Percentiles rank a stretch among this genome's conserved stretches.
phyloP scores from a whole-genome alignment of 2,113 vertebrate species.

The Pristiophorus japonicus region DNA sequence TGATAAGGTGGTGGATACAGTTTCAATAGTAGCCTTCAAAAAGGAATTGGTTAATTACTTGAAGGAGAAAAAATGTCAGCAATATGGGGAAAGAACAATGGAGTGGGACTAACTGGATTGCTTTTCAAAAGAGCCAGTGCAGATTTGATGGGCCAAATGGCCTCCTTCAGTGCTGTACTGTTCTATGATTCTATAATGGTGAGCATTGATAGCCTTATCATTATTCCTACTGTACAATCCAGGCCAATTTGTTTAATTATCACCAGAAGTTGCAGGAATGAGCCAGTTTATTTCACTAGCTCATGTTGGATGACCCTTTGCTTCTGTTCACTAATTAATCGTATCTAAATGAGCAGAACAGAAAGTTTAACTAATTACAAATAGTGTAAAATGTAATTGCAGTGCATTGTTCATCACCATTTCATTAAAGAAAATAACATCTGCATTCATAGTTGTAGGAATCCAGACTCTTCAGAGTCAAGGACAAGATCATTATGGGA shows the following conservation, averaged over 20 bases:
- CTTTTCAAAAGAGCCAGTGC: background rate
- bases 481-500: conserved; percentile 30
- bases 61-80: background rate
- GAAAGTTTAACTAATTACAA: conserved; percentile 32
- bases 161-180: background rate
- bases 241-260: background rate
- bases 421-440: background rate
- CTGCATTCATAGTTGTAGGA: background rate
- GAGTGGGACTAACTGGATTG: background rate
- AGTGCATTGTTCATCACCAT: background rate
- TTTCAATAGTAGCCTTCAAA: background rate
- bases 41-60: background rate
- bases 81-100: background rate
- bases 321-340: conserved; percentile 20
- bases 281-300: background rate
- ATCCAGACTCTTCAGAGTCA: background rate
- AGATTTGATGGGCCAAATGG: background rate
- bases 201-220: background rate
- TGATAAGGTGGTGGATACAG: background rate
- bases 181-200: too few species aligned
- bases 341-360: background rate
- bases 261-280: background rate
- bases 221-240: background rate
- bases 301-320: background rate
- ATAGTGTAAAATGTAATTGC: conserved; percentile 14